Evolutionary conservation across 2,888 invertebrate species (phyloP), one percentile per base, ranked within the genome.

Genomic region (Didymodactylos carnosus): DNA sequence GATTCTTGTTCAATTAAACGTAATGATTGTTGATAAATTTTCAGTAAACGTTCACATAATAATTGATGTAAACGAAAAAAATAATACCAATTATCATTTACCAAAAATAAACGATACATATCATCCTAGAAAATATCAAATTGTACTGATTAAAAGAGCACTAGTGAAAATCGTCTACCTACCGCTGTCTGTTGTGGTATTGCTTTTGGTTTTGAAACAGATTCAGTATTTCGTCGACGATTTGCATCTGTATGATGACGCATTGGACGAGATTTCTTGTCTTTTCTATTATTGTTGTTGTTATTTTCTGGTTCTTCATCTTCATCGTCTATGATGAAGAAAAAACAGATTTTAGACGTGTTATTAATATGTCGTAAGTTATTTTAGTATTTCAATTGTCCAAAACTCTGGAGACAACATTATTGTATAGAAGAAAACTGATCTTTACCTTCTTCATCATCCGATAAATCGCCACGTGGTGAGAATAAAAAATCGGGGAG

Each of bases 21-120:
- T 74, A 79, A 79, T 4, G 85, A 90, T 70, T 89, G 87, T 73
- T 90, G 88, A 78, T 91, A 89, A 84, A 94, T 90, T 79, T 88
- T 89, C 19, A 89, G 88, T 76, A 97, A 86, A 73, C 95, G 88
- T 80, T 93, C 91, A 84, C 94, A 94, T 73, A 98, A 86, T 74
- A 93, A 89, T 77, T 92, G 91, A 85, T 98, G 97, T 78, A 95
- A 87, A 78, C 98, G 89, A 80, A 97, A 87, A 85, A 98, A 97
- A 78, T 95, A 88, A 85, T 83, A 83, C 94, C 97, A 97, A 81
- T 91, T 90, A 83, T 92, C 92, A 83, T 92, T 94, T 79, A 90
- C 92, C 86, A 91, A 92, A 84, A 95, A 92, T 49, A 92, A 84
- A 10, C 89, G 87, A 81, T 91, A 91, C 3, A 78, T 71, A 73